Base-by-base conservation (phyloP, 2,113 vertebrate genomes). In the Hymenochirus boettgeri region DNA sequence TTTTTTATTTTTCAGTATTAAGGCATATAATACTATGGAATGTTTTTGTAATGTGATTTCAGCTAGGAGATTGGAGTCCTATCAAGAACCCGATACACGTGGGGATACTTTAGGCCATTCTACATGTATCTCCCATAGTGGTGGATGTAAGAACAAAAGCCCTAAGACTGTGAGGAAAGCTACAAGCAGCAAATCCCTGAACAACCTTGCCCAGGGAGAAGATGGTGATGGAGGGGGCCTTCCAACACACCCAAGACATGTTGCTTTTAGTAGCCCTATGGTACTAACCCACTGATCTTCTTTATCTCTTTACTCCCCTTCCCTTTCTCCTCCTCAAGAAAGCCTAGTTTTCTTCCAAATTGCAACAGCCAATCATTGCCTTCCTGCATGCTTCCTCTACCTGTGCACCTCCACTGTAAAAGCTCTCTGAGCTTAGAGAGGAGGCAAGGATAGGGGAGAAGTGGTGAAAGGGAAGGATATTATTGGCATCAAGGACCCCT, bases 211-310 rank as follows among this genome's bases (percentile, higher is more conserved):
- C 8, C 80, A 39, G 24, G 74, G 53, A 72, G 73, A 46, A 37
- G 69, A 77, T 62, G 71, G 69, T 7, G 75, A 76, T 59, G 77
- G 77, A 64, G 56, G 47, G 1, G 56, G 23, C 50, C 76, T 52
- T 58, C 8, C 39, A 54, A 70, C 66, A 24, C 56, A 17, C 26
- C 75, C 77, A 45, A 72, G 69, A 63, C 79, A 85, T 0, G 77
- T 86, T 7, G 90, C 92, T 47, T 96, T 96, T 79, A 93, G 92
- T 77, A 94, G 92, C 74, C 85, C 84, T 54, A 92, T 96, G 79
- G 96, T 97, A 76, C 13, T 42, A 6, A 15, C 88, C 89, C 81
- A 61, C 13, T 31, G 25, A 15, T 53, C 12, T 51, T 5, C 18
- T 22, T 50, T 24, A 10, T 50, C 7, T 21, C 47, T 21, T n/a